phyloP scores from a whole-genome alignment of 2,888 invertebrate species.

The Apamea crenata region DNA sequence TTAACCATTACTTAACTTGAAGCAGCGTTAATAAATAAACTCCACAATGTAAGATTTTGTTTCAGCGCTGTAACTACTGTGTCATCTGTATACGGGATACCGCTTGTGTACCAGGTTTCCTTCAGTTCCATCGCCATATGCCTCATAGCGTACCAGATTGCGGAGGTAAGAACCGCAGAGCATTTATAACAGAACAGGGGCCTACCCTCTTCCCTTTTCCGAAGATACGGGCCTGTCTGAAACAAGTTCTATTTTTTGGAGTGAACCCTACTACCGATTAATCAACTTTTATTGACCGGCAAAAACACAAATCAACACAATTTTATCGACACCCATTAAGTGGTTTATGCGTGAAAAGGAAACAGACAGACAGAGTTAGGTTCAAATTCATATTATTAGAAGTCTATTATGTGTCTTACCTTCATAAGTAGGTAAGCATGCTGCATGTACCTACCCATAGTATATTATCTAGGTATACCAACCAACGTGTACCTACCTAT shows the following conservation, averaged over 20 bases:
- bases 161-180: slow-evolving; percentile 73
- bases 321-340: no score
- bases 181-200: not conserved
- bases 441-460: not conserved
- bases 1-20: not conserved
- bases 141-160: slow-evolving; percentile 78
- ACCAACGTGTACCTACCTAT: not conserved
- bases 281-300: not conserved
- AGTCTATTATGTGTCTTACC: not conserved
- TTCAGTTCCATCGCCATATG: slow-evolving; percentile 77
- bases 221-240: no score
- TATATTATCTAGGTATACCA: not conserved
- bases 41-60: not conserved
- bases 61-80: slow-evolving; percentile 74
- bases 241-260: no score
- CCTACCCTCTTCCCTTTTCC: not conserved
- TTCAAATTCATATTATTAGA: no score
- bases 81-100: slow-evolving; percentile 77
- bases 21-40: not conserved
- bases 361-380: no score
- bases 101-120: slow-evolving; percentile 79
- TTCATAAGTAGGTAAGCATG: not conserved
- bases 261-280: not conserved
- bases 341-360: no score
- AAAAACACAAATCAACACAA: no score